Base-by-base conservation (phyloP, 2,797 vertebrate species). In the Hylomyscus alleni region DNA sequence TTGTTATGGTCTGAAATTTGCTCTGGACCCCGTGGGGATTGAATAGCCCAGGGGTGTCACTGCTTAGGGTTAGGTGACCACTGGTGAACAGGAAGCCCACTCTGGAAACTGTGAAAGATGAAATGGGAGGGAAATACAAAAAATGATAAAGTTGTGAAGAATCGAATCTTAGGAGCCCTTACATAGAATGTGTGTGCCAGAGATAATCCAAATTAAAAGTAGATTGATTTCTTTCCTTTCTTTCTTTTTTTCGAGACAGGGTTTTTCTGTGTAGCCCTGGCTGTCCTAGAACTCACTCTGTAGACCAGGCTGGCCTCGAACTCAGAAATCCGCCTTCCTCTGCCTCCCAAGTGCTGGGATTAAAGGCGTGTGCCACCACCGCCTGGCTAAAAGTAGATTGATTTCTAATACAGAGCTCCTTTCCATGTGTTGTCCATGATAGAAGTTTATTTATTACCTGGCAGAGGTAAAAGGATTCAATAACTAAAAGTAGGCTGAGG, bases 391-490 rank as follows among this genome's bases (percentile, higher is more conserved):
- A 54, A 54, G 84, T 62, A 81, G n/a, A 83, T 34, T 76, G n/a
- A 69, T 88, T 89, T 83, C 56, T 87, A 85, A 75, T 69, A 73
- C 17, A 60, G 26, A 40, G 19, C 14, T 92, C 84, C 40, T 86
- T 58, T 37, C 37, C 72, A 17, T 91, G 72, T 69, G 89, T 40
- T 44, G 7, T 60, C 40, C n/a, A 44, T 60, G n/a, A 44, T 47
- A 90, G 76, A 86, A 90, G 89, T 95, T 92, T 40, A 75, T 56
- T 94, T 40, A 88, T 40, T 22, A 14, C n/a, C 29, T 84, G 40
- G 29, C 13, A 96, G 10, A 0, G 7, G 50, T 88, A 77, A 93
- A 84, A 84, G 40, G 8, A n/a, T 80, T 34, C 65, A 4, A 13
- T 85, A 67, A 87, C 76, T 89, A 85, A 91, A 95, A 93, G 13